These are phyloP conservation scores for Sycophaga agraensis DNA, from an alignment of 1,140 invertebrate genomes.

Conservation along the genomic window DNA sequence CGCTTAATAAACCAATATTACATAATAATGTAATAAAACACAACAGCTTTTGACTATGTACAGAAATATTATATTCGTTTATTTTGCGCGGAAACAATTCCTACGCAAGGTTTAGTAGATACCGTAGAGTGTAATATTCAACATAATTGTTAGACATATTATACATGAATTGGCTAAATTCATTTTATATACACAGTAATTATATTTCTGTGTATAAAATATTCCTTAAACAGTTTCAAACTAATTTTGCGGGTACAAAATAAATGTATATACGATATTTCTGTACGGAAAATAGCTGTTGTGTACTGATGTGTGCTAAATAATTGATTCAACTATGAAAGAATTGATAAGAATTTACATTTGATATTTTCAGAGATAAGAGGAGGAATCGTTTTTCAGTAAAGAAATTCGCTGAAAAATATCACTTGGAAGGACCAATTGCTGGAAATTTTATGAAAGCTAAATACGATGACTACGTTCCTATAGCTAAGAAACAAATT, in stretches of 20 bases:
- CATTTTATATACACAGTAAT: not conserved
- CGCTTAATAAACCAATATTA: no score
- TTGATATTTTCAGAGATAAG: conserved; percentile 32
- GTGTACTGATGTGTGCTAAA: not conserved
- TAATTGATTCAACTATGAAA: not conserved
- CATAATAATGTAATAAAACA: no score
- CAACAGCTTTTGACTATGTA: no score
- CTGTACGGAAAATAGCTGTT: no score
- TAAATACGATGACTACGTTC: conserved; percentile 73
- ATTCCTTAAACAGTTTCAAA: no score
- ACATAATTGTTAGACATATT: not conserved
- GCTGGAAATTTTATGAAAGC: conserved; percentile 77
- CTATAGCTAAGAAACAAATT: conserved; percentile 46
- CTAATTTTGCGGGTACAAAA: not conserved
- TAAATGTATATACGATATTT: no score
- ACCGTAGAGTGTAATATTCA: no score
- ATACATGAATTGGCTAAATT: not conserved
- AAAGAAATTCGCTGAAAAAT: conserved; percentile 70
- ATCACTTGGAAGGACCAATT: conserved; percentile 69
- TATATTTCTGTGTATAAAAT: no score
- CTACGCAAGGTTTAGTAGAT: no score
- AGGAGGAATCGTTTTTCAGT: conserved; percentile 55
- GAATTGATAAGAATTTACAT: conserved; percentile 8
- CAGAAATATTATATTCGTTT: no score
- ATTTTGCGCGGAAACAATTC: no score